Percentiles rank a stretch among this genome's conserved stretches.
These are phyloP conservation scores for Coelinius sp. DNA, from an alignment of 2,888 invertebrate species.

Conservation along the genomic window DNA sequence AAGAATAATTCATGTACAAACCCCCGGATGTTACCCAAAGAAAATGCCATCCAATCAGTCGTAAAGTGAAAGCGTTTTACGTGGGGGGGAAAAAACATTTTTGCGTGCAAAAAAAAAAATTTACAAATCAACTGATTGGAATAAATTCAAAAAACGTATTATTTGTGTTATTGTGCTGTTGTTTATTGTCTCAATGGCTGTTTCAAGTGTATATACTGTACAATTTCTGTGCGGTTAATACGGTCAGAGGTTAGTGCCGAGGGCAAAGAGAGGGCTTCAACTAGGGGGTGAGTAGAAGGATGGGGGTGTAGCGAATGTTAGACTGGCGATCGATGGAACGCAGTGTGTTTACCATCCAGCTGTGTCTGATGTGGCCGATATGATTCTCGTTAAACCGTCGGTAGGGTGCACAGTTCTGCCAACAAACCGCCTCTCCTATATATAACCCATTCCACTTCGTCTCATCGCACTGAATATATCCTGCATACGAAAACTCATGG, in stretches of 20 bases:
- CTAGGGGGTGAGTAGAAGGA: conserved; percentile 1
- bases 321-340: conserved; percentile 36
- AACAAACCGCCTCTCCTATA: conserved; percentile 8
- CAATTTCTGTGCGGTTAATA: conserved; percentile 12
- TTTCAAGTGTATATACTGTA: not conserved
- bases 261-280: not conserved
- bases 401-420: conserved; percentile 11
- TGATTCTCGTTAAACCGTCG: conserved; percentile 60
- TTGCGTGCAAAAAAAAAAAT: no score
- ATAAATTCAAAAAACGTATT: not conserved
- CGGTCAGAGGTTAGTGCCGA: conserved; percentile 7
- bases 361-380: conserved; percentile 60
- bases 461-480: not conserved
- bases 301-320: conserved; percentile 14
- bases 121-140: not conserved
- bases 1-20: conserved; percentile 23
- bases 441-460: not conserved
- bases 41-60: conserved; percentile 23
- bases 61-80: conserved; percentile 19
- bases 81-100: not conserved
- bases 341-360: conserved; percentile 57
- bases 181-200: not conserved
- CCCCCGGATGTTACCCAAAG: conserved; percentile 2
- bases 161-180: not conserved
- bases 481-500: conserved; percentile 9